These are phyloP conservation scores for Sesamia nonagrioides DNA, from an alignment of 1,140 invertebrate genomes.

Conservation along the genomic window DNA sequence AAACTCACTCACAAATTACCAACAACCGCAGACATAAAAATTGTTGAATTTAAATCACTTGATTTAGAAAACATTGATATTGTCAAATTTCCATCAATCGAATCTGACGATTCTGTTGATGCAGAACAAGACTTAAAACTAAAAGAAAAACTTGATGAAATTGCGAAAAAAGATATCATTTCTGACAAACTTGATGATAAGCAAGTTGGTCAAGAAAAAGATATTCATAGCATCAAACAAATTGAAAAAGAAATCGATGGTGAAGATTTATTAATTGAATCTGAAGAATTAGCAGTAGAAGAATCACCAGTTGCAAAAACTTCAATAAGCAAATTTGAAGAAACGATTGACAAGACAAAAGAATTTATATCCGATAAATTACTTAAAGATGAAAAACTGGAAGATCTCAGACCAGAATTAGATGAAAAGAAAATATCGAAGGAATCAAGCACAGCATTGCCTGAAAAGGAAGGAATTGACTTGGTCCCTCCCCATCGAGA, in stretches of 20 bases:
- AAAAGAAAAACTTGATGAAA: not conserved
- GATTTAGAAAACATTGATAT: not conserved
- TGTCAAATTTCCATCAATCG: not conserved
- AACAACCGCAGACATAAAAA: not conserved
- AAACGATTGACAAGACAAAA: not conserved
- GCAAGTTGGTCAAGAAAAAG: constrained; percentile 78
- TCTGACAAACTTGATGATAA: constrained; percentile 79
- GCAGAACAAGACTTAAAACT: not conserved
- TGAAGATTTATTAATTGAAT: constrained; percentile 46
- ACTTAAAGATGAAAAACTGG: not conserved
- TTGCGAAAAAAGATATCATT: constrained; percentile 56
- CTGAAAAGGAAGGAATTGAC: not conserved
- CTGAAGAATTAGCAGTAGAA: not conserved
- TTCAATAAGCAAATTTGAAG: not conserved
- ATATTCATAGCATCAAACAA: constrained; percentile 59
- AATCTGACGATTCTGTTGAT: not conserved
- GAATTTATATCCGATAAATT: not conserved
- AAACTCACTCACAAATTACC: constrained; percentile 10
- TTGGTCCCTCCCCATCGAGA: not conserved
- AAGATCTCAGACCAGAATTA: not conserved
- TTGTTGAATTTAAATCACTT: not conserved
- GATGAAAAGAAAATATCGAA: not conserved
- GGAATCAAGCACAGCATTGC: not conserved
- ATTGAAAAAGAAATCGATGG: constrained; percentile 59
- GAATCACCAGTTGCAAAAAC: not conserved